Evolutionary conservation across 1,140 invertebrate species (phyloP).

Genomic region (Popillia japonica): DNA sequence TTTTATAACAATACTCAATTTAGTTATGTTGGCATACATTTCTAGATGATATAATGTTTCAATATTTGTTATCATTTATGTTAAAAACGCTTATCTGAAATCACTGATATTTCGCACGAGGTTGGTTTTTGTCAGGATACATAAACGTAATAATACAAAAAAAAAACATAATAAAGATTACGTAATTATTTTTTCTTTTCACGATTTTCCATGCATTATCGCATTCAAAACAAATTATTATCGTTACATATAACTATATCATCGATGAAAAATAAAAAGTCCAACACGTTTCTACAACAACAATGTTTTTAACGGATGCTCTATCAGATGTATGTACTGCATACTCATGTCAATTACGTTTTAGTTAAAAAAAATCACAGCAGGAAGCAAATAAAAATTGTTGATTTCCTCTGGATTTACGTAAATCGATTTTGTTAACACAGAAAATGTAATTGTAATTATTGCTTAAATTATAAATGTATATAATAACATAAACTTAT

Average conservation of each 20-base stretch:
- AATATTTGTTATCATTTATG: not conserved
- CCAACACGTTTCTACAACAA: not conserved
- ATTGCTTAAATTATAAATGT: too few relatives aligned
- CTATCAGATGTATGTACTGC: not conserved
- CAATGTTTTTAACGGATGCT: constrained; percentile 5
- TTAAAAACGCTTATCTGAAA: constrained; percentile 13
- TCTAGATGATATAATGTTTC: not conserved
- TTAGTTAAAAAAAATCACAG: not conserved
- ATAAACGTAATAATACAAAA: not conserved
- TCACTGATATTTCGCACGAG: not conserved
- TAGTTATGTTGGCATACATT: not conserved
- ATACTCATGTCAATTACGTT: not conserved
- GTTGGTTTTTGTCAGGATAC: not conserved
- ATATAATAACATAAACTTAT: too few relatives aligned
- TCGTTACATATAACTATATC: not conserved
- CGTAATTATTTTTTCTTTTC: not conserved
- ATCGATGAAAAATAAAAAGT: not conserved
- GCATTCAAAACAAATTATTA: not conserved
- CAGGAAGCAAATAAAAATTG: not conserved
- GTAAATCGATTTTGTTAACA: not conserved
- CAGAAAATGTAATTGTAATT: not conserved
- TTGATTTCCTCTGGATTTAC: not conserved
- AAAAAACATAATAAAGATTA: constrained; percentile 68
- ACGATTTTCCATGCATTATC: not conserved
- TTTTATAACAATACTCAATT: too few relatives aligned